Conservation (phyloP, 1,140 invertebrate species). For the Drosophila littoralis region DNA sequence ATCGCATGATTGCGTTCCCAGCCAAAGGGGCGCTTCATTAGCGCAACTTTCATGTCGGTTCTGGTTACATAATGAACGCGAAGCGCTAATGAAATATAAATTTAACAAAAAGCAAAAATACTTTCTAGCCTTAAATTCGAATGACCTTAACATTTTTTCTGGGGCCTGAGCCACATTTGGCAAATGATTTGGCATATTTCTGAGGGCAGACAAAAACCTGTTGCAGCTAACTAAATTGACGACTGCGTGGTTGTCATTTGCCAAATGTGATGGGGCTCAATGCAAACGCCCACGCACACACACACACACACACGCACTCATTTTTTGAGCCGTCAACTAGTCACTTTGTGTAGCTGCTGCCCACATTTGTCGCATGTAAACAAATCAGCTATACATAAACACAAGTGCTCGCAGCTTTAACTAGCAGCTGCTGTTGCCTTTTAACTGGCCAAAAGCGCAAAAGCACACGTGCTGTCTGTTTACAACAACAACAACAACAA, state of each 20-base stretch:
- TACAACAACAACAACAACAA: constrained; percentile 21
- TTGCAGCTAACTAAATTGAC: constrained; percentile 16
- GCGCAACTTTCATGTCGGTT: constrained; percentile 66
- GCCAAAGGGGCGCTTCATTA: constrained; percentile 63
- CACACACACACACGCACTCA: constrained; percentile 14
- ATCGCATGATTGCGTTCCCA: constrained; percentile 31
- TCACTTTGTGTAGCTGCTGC: constrained; percentile 28
- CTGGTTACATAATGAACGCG: constrained; percentile 71
- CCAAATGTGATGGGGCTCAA: constrained; percentile 37
- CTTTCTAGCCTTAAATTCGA: constrained; percentile 60
- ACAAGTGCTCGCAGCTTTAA: not conserved
- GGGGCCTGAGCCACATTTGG: constrained; percentile 28
- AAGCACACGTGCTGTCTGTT: constrained; percentile 44
- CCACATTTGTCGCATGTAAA: constrained; percentile 48
- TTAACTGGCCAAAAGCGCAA: constrained; percentile 25
- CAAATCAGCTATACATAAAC: constrained; percentile 47
- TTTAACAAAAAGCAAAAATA: constrained; percentile 56
- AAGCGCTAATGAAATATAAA: constrained; percentile 23
- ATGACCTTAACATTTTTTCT: constrained; percentile 51
- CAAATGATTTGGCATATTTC: constrained; percentile 63
- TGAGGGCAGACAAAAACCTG: constrained; percentile 23
- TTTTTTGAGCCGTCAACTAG: constrained; percentile 6
- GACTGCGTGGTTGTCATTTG: constrained; percentile 36
- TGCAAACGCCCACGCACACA: constrained; percentile 12
- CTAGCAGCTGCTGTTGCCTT: constrained; percentile 18